Conservation (phyloP, 2,797 vertebrate genomes). For the Gephyroberyx darwinii region DNA sequence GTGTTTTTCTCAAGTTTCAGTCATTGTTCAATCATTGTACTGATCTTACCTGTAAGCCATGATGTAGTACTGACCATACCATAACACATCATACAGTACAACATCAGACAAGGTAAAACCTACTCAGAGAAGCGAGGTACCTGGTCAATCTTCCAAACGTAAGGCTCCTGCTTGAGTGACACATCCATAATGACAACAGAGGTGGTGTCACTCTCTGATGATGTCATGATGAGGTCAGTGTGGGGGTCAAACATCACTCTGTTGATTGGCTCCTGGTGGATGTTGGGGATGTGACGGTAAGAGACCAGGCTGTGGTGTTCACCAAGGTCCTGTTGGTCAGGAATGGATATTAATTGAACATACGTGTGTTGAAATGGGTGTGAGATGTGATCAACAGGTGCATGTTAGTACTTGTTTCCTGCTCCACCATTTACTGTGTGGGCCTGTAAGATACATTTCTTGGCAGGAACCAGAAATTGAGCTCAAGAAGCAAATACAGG, state of each 20-base stretch:
- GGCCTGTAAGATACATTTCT: too few relatives aligned
- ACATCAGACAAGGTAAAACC: neutral
- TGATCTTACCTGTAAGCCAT: neutral
- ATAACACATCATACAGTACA: neutral
- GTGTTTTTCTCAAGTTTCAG: too few relatives aligned
- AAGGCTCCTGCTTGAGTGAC: constrained; percentile 52
- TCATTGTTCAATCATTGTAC: too few relatives aligned
- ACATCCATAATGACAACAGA: constrained; percentile 66
- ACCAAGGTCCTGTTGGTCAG: constrained; percentile 54
- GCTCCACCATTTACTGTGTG: neutral
- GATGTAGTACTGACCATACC: neutral
- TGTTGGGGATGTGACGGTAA: constrained; percentile 42
- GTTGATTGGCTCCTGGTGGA: constrained; percentile 65
- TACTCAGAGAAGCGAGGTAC: constrained; percentile 17
- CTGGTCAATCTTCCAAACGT: constrained; percentile 69
- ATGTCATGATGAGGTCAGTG: constrained; percentile 56
- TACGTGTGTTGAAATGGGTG: neutral
- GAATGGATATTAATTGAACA: neutral
- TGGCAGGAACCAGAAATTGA: neutral
- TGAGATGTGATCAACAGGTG: neutral
- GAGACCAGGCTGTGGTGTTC: constrained; percentile 60
- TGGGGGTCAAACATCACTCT: constrained; percentile 58
- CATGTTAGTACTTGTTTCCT: neutral
- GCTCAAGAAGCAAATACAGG: neutral
- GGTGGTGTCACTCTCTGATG: constrained; percentile 61